Evolutionary conservation across 2,113 vertebrate species (phyloP).

Genomic region (Vulpes lagopus): DNA sequence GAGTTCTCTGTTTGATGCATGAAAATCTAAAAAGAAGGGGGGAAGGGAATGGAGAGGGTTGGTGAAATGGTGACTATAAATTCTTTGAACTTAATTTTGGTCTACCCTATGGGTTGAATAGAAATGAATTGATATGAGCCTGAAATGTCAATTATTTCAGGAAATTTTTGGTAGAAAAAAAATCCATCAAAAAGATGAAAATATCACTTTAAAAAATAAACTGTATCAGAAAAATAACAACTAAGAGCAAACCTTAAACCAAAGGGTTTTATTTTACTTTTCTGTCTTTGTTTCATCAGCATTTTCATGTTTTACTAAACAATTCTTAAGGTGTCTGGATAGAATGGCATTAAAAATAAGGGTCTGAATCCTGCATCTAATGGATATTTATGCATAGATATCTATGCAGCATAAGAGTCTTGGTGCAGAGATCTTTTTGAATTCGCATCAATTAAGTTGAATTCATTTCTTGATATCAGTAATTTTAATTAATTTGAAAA

Average conservation of each 20-base stretch:
- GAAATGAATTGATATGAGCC: neutral
- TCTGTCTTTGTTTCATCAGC: neutral
- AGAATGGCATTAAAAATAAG: neutral
- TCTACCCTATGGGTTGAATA: neutral
- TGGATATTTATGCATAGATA: neutral
- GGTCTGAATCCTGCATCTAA: neutral
- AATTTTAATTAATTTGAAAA: slow-evolving; percentile 40
- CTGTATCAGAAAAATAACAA: neutral
- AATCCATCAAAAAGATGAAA: neutral
- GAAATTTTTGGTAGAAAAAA: neutral
- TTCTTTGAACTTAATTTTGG: neutral
- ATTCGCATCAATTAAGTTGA: neutral
- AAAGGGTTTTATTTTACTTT: neutral
- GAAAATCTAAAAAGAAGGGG: neutral
- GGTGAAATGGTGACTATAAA: neutral
- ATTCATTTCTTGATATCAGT: neutral
- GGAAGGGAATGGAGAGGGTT: rapidly evolving
- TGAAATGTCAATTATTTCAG: neutral
- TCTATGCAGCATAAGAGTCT: neutral
- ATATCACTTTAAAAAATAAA: neutral
- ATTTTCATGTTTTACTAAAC: neutral
- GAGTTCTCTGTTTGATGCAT: slow-evolving; percentile 81
- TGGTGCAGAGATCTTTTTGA: neutral
- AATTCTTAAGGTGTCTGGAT: neutral
- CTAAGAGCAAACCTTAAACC: neutral